These are phyloP conservation scores for Aphelenchoides besseyi DNA, from an alignment of 1,140 invertebrate genomes.

Conservation along the genomic window DNA sequence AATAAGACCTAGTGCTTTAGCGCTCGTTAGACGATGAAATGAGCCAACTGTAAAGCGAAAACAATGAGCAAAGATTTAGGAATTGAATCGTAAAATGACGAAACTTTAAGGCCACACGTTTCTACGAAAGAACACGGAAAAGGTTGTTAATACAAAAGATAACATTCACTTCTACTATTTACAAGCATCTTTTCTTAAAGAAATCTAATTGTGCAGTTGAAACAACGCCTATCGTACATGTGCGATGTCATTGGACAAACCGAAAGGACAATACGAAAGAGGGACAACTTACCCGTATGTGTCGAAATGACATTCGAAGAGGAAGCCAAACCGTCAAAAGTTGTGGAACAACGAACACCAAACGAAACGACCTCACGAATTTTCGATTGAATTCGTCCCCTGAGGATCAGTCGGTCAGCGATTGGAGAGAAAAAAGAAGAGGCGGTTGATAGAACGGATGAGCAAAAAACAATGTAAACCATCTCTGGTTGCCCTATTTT, in stretches of 20 bases:
- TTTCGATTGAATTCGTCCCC: neutral
- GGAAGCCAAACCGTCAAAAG: neutral
- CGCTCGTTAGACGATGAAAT: neutral
- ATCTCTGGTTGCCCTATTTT: neutral
- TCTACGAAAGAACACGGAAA: too few species aligned
- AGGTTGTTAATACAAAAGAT: too few species aligned
- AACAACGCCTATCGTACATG: neutral
- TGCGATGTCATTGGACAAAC: neutral
- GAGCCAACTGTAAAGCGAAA: neutral
- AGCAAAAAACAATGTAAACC: neutral
- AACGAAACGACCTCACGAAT: neutral
- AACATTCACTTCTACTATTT: too few species aligned
- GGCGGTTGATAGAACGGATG: neutral
- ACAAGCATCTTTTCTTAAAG: too few species aligned
- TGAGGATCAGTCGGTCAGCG: neutral
- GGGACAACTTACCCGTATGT: neutral
- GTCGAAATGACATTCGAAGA: neutral
- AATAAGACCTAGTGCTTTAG: too few species aligned
- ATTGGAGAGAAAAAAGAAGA: too few species aligned
- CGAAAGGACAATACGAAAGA: neutral
- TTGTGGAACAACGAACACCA: neutral
- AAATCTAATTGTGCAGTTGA: neutral
- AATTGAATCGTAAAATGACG: too few species aligned
- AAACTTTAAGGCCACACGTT: too few species aligned
- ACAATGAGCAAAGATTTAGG: neutral